Percentiles rank a stretch among this genome's conserved stretches.
Conservation (phyloP, 1,140 invertebrate genomes). For the Probaryconus sp. region DNA sequence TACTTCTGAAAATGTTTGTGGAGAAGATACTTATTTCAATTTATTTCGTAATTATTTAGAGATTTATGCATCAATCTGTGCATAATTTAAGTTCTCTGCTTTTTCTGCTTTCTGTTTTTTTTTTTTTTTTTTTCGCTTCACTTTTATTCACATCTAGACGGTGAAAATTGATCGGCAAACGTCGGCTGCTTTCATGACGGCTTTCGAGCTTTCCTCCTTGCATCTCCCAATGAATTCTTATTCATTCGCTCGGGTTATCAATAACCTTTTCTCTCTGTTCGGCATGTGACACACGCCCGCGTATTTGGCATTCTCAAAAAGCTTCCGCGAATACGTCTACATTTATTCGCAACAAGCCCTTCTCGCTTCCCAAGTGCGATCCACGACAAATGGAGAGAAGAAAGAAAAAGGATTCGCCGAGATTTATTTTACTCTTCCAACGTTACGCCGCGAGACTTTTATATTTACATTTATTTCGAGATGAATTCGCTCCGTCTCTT, state of each 20-base stretch:
- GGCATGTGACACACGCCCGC: slow-evolving; percentile 30
- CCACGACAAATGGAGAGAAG: background rate
- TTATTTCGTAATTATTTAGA: slow-evolving; percentile 47
- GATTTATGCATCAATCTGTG: slow-evolving; percentile 42
- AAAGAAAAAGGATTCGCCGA: too few relatives aligned
- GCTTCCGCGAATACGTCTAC: slow-evolving; percentile 38
- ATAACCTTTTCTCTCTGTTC: slow-evolving; percentile 47
- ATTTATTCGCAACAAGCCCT: slow-evolving; percentile 46
- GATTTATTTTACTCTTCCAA: background rate
- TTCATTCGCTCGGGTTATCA: slow-evolving; percentile 57
- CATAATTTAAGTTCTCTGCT: slow-evolving; percentile 48
- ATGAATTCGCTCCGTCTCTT: too few relatives aligned
- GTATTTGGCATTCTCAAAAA: slow-evolving; percentile 37
- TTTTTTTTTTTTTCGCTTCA: slow-evolving; percentile 9
- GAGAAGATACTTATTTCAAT: too few relatives aligned
- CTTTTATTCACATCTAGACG: slow-evolving; percentile 13
- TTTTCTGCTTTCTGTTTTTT: slow-evolving; percentile 12
- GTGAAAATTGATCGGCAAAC: slow-evolving; percentile 56
- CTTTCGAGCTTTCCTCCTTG: slow-evolving; percentile 49
- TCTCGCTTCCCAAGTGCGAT: background rate
- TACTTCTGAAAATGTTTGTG: too few relatives aligned
- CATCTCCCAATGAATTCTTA: slow-evolving; percentile 51
- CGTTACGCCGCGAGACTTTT: background rate
- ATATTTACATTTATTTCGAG: slow-evolving; percentile 20
- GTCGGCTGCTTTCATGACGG: slow-evolving; percentile 44